phyloP scores from a whole-genome alignment of 2,113 vertebrate genomes.

The Pampusana beccarii region DNA sequence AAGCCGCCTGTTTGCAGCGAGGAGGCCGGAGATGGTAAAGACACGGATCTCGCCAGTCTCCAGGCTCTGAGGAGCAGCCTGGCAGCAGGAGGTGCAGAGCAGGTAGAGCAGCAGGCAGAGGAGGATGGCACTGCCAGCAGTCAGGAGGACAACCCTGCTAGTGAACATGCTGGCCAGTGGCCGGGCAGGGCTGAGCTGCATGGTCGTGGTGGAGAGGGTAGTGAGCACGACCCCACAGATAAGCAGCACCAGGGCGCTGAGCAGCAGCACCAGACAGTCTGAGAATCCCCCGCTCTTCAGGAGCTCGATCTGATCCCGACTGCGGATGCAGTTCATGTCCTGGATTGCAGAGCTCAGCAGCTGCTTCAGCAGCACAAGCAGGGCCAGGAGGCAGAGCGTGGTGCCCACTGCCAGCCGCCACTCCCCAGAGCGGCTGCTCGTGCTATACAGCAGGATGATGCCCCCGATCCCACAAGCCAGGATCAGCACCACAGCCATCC shows the following conservation, averaged over 20 bases:
- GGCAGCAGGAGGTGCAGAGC: slow-evolving; percentile 64
- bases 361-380: slow-evolving; percentile 93
- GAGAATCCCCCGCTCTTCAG: slow-evolving; percentile 92
- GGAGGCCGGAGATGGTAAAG: slow-evolving; percentile 90
- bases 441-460: slow-evolving; percentile 90
- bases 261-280: slow-evolving; percentile 85
- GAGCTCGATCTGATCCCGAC: slow-evolving; percentile 86
- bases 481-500: slow-evolving; percentile 86
- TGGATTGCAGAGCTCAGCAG: slow-evolving; percentile 96
- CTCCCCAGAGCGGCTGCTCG: slow-evolving; percentile 93
- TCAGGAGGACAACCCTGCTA: slow-evolving; percentile 86
- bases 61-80: background rate
- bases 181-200: slow-evolving; percentile 76
- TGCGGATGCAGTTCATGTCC: slow-evolving; percentile 97
- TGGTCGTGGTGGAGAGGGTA: slow-evolving; percentile 81
- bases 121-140: slow-evolving; percentile 81
- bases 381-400: slow-evolving; percentile 89
- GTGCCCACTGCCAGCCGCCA: slow-evolving; percentile 86
- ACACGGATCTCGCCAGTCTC: slow-evolving; percentile 66
- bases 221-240: slow-evolving; percentile 88
- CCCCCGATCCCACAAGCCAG: slow-evolving; percentile 89
- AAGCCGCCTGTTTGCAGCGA: slow-evolving; percentile 75
- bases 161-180: slow-evolving; percentile 89
- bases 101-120: slow-evolving; percentile 84
- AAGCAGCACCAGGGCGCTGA: slow-evolving; percentile 85